Evolutionary conservation across 1,140 invertebrate species (phyloP), one percentile per base, ranked within the genome.

Genomic region (Caenorhabditis latens): DNA sequence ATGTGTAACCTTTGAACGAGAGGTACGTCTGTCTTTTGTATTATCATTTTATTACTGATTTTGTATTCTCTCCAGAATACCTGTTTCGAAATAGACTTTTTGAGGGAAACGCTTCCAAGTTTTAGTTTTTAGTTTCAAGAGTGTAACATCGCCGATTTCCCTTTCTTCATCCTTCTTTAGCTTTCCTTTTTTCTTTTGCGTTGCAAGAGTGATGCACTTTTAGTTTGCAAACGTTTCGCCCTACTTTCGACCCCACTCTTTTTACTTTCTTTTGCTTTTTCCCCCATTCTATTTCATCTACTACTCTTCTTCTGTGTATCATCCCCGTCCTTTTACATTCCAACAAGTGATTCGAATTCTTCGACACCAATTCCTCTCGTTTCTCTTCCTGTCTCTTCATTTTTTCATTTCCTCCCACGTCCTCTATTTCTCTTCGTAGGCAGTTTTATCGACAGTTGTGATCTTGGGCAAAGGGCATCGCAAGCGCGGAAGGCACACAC

Each of bases 351-450:
- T 71, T 85, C 84, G 14, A 65, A 58, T 71, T 75, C 21, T 67
- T 67, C 61, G 14, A 42, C 19, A 19, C 50, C 53, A 11, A 13
- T 85, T 43, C 71, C 40, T 65, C 58, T 24, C 57, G 46, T 53
- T 32, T 84, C 42, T 21, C 16, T 43, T 42, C 43, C 84, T 32
- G 32, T 55, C 46, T 84, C 84, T 13, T 85, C 43, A 9, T 71
- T 75, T 71, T 75, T 61, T 71, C 63, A 42, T 42, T 71, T 42
- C 57, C 84, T 67, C 61, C 84, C 65, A 67, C 61, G 58, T 85
- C 43, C 65, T 50, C 48, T 21, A 13, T 14, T 48, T 21, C 55
- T 13, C 55, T 40, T 13, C 82, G 21, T 67, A 43, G 50, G 42
- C 57, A 61, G 84, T 85, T 63, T 85, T 48, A 85, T 67, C 50